phyloP scores from a whole-genome alignment of 2,888 invertebrate species.

The Archips crataeganus region DNA sequence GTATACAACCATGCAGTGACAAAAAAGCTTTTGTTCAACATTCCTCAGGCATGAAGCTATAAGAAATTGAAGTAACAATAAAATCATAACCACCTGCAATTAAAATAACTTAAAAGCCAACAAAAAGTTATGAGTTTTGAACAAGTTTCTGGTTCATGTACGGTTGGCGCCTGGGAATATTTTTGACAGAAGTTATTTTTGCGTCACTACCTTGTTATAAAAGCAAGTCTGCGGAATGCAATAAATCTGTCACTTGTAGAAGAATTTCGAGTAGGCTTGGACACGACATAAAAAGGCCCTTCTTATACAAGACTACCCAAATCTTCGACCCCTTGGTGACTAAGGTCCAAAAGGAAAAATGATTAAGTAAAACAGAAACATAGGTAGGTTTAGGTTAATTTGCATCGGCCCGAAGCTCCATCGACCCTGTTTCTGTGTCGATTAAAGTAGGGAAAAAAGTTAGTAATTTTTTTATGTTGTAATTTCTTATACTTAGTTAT shows the following conservation, averaged over 20 bases:
- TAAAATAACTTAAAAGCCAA: slow-evolving; percentile 28
- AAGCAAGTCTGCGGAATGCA: not conserved
- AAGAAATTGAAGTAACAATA: slow-evolving; percentile 24
- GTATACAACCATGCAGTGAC: too few species aligned
- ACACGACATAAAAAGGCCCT: not conserved
- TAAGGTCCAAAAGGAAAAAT: too few species aligned
- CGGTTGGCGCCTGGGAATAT: slow-evolving; percentile 21
- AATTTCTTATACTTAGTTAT: too few species aligned
- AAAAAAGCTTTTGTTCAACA: not conserved
- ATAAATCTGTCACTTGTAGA: slow-evolving; percentile 10
- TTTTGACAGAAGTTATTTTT: slow-evolving; percentile 19
- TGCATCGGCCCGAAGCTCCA: too few species aligned
- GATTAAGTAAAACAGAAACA: too few species aligned
- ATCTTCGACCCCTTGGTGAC: too few species aligned
- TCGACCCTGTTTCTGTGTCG: too few species aligned
- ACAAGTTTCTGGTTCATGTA: slow-evolving; percentile 19
- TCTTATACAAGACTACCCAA: too few species aligned
- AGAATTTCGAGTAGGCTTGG: not conserved
- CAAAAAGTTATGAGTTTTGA: slow-evolving; percentile 29
- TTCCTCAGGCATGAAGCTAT: slow-evolving; percentile 10
- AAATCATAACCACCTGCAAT: slow-evolving; percentile 41
- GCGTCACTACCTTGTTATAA: not conserved
- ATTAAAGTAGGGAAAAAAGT: too few species aligned
- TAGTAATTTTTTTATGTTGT: too few species aligned
- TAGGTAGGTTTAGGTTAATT: too few species aligned